Base-by-base conservation (phyloP, 2,113 vertebrate genomes). In the Arothron firmamentum region DNA sequence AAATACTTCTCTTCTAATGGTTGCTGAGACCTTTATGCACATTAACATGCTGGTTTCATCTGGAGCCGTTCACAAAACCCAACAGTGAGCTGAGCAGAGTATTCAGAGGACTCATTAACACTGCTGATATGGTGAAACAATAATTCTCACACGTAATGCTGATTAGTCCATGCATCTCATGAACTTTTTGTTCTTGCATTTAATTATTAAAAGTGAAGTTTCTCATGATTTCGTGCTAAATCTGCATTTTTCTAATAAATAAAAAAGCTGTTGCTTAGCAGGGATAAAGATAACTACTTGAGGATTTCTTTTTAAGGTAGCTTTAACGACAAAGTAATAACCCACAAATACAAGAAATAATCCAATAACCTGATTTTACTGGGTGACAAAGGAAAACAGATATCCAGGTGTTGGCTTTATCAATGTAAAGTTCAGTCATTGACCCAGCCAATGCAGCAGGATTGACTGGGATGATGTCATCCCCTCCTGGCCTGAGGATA, bases 31-130 rank as follows among this genome's bases (percentile, higher is more conserved):
- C 34, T 38, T 38, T 12, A 4, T 11, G 34, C 34, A 9, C 34
- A 11, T 38, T 12, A 38, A 38, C 34, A 38, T 12, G 34, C 34
- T 12, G 12, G 34, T 9, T 38, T 38, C 34, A 10, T 38, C 34
- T 38, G 34, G 34, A 11, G 34, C 34, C 34, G 9, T 4, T 47
- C 45, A 47, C n/a, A 10, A 47, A 4, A 5, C 51, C 17, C 42
- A 56, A 31, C 52, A 12, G 48, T 17, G 52, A 65, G 48, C 54
- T 2, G 17, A 57, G 47, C 31, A 13, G 6, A 52, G 38, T 49
- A 67, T 75, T 67, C 62, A 45, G 58, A 71, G 60, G 60, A 45
- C 67, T 79, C 73, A 75, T 78, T 73, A 80, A 75, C 49, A 49
- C 31, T 52, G 75, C 62, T 53, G 65, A 70, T 59, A 12, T n/a